Evolutionary conservation across 2,113 vertebrate genomes (phyloP), one percentile per base, ranked within the genome.

Genomic region (Silurus asotus): DNA sequence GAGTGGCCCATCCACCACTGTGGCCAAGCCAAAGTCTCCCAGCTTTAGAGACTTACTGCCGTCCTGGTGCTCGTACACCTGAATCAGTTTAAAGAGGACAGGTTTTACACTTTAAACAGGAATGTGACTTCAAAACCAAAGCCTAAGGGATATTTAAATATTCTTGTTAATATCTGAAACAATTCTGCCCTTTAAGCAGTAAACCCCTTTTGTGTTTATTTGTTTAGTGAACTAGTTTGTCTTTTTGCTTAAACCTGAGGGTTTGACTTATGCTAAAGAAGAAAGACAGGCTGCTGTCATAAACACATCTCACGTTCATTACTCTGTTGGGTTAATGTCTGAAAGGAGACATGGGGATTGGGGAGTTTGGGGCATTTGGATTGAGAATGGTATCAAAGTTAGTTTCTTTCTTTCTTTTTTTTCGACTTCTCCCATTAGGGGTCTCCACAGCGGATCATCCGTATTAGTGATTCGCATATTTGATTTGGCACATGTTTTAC

Each of bases 21-120:
- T 99, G 45, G 98, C 98, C 93, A 99, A 91, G 64, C 98, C 98
- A 88, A 99, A 99, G 93, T 99, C 98, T 4, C 98, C 98, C 9
- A 99, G 83, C 90, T 99, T 99, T 88, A 99, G 94, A 0, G 98
- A 99, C 85, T 96, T 98, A 92, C 97, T 99, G 59, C 98, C 97
- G 75, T 99, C 98, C 23, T 95, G 95, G 90, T 99, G 98, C 87
- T 99, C 97, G 58, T 97, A 99, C 11, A 99, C 98, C 98, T 99
- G 90, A 75, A 81, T 45, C 49, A 28, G 7, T 11, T 37, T 80
- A 55, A 10, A 85, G 5, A 4, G 6, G 9, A 48, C 53, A 79
- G n/a, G 15, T 55, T 53, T 53, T 19, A 37, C 10, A 53, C 20
- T 82, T 25, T 45, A 74, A 61, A 72, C 67, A 53, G 3, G 17